Percentiles rank a stretch among this genome's conserved stretches.
Evolutionary conservation across 2,797 vertebrate genomes (phyloP).

Genomic region (Bovichtus diacanthus): DNA sequence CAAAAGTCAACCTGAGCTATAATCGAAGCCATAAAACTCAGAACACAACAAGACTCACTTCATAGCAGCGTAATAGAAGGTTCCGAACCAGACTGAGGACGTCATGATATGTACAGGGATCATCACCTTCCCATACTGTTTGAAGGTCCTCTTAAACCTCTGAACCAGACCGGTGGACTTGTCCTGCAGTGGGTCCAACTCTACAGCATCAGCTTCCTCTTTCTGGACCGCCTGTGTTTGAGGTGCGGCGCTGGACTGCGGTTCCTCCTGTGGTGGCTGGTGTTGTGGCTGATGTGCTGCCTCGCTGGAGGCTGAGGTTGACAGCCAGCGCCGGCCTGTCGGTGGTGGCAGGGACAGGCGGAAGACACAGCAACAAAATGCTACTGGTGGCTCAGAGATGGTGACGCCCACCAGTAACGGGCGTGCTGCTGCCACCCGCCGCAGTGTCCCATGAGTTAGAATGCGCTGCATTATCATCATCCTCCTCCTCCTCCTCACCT

Average conservation of each 20-base stretch:
- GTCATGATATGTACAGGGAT: slow-evolving; percentile 95
- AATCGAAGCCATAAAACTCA: neutral
- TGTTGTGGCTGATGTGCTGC: slow-evolving; percentile 79
- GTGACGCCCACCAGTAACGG: slow-evolving; percentile 15
- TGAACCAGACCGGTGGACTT: slow-evolving; percentile 92
- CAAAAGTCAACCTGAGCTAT: neutral
- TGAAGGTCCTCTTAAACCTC: slow-evolving; percentile 96
- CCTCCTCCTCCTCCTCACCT: slow-evolving; percentile 43
- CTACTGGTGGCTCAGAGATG: slow-evolving; percentile 8
- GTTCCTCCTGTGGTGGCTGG: slow-evolving; percentile 42
- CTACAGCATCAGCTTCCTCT: slow-evolving; percentile 52
- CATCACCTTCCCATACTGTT: slow-evolving; percentile 98
- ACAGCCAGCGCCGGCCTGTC: slow-evolving; percentile 74
- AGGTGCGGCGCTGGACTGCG: slow-evolving; percentile 20
- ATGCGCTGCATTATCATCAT: slow-evolving; percentile 83
- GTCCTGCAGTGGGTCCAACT: slow-evolving; percentile 94
- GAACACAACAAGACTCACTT: slow-evolving; percentile 88
- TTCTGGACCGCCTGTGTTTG: slow-evolving; percentile 18
- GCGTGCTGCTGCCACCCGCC: slow-evolving; percentile 69
- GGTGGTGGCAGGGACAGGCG: slow-evolving; percentile 29
- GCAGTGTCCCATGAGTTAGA: slow-evolving; percentile 73
- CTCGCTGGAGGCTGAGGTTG: slow-evolving; percentile 71
- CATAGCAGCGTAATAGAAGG: slow-evolving; percentile 97
- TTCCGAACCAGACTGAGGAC: slow-evolving; percentile 94
- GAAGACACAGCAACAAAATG: slow-evolving; percentile 55